phyloP scores from a whole-genome alignment of 2,797 vertebrate genomes.

The Pseudomugil gertrudae region DNA sequence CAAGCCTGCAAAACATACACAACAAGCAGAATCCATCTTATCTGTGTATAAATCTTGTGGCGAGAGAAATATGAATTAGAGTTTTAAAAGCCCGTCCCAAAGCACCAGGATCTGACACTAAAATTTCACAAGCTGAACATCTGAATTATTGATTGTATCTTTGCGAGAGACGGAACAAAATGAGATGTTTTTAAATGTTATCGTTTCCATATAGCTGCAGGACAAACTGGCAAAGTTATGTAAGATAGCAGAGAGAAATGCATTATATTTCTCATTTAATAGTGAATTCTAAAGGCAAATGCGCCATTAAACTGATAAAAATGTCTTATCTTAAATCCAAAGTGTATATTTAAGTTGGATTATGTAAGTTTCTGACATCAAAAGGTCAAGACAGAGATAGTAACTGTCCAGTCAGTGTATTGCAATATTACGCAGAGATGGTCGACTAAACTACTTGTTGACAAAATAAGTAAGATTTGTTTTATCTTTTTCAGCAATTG shows the following conservation, averaged over 20 bases:
- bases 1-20: not conserved
- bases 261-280: conserved; percentile 35
- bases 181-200: conserved; percentile 67
- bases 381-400: not conserved
- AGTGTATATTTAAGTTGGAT: not conserved
- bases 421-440: not conserved
- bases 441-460: not conserved
- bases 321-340: conserved; percentile 11
- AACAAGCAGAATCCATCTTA: not conserved
- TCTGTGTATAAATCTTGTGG: conserved; percentile 12
- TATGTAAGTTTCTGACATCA: not conserved
- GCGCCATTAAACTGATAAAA: conserved; percentile 15
- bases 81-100: conserved; percentile 45
- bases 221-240: conserved; percentile 50
- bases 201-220: conserved; percentile 64
- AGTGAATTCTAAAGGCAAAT: conserved; percentile 18
- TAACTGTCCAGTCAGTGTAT: not conserved
- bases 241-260: conserved; percentile 20
- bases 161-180: conserved; percentile 58
- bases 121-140: conserved; percentile 59
- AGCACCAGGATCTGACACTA: conserved; percentile 53
- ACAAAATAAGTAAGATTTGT: not conserved
- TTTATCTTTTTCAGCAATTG: not conserved
- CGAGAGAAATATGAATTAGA: conserved; percentile 32
- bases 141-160: conserved; percentile 74